Evolutionary conservation across 2,797 vertebrate species (phyloP).

Genomic region (Carduelis carduelis): DNA sequence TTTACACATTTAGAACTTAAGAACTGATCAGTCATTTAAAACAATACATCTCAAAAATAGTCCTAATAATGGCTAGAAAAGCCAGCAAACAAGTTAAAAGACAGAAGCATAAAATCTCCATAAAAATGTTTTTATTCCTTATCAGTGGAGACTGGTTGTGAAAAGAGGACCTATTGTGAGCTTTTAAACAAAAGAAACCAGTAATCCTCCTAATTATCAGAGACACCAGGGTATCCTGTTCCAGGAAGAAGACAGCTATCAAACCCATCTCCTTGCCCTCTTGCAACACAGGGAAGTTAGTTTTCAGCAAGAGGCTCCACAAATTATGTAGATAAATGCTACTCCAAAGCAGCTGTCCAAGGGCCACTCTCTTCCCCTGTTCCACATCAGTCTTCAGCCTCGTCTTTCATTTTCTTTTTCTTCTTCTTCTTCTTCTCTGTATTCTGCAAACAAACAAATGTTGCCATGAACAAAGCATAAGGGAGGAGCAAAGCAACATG

Average conservation of each 20-base stretch:
- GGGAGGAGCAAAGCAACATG: background rate
- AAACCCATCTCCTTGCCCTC: background rate
- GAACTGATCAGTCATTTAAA: background rate
- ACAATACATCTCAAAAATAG: background rate
- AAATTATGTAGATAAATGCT: background rate
- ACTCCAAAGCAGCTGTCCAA: background rate
- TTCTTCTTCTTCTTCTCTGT: slow-evolving; percentile 86
- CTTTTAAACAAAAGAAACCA: slow-evolving; percentile 1
- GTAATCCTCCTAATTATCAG: background rate
- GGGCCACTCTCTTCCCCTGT: background rate
- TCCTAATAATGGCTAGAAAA: background rate
- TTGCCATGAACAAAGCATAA: background rate
- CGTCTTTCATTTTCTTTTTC: slow-evolving; percentile 78
- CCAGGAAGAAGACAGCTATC: background rate
- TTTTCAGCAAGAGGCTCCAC: slow-evolving; percentile 2
- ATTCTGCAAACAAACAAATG: slow-evolving; percentile 72
- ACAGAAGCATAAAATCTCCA: background rate
- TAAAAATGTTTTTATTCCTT: slow-evolving; percentile 57
- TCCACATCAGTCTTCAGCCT: slow-evolving; percentile 54
- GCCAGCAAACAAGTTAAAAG: background rate
- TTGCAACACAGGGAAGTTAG: background rate
- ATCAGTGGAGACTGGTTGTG: background rate
- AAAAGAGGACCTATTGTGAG: background rate
- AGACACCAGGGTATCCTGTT: background rate
- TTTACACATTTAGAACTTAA: background rate